Percentiles rank a stretch among this genome's conserved stretches.
Evolutionary conservation across 2,888 invertebrate species (phyloP).

Genomic region (Nysson spinosus): DNA sequence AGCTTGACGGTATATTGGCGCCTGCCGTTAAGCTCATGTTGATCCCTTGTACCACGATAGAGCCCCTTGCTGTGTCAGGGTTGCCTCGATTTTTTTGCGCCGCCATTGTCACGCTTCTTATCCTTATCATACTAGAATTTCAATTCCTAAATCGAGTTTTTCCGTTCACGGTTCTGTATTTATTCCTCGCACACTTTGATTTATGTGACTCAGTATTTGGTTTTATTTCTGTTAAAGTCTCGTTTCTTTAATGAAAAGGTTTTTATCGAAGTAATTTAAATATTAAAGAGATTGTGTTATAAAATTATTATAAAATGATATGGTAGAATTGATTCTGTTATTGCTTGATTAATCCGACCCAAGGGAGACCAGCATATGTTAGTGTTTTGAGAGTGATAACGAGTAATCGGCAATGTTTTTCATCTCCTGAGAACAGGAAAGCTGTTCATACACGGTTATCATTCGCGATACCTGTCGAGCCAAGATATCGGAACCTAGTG

Average conservation of each 20-base stretch:
- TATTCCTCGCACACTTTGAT: no score
- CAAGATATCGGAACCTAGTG: slow-evolving; percentile 35
- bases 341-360: slow-evolving; percentile 16
- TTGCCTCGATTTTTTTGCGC: slow-evolving; percentile 12
- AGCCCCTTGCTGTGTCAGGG: slow-evolving; percentile 57
- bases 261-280: no score
- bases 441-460: slow-evolving; percentile 63
- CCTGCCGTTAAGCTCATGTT: slow-evolving; percentile 70
- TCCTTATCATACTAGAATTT: no score
- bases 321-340: slow-evolving; percentile 1
- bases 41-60: slow-evolving; percentile 66
- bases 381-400: slow-evolving; percentile 56
- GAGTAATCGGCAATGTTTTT: slow-evolving; percentile 45
- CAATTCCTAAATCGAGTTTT: no score
- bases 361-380: slow-evolving; percentile 54
- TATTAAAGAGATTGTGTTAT: no score
- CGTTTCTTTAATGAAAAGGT: no score
- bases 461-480: slow-evolving; percentile 9
- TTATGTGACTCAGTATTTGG: no score
- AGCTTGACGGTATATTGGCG: slow-evolving; percentile 72
- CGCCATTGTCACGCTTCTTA: slow-evolving; percentile 28
- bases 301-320: background rate
- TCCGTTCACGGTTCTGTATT: no score
- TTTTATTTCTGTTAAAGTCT: no score
- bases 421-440: slow-evolving; percentile 62